Evolutionary conservation across 2,113 vertebrate species (phyloP).

Genomic region (Martes martes): DNA sequence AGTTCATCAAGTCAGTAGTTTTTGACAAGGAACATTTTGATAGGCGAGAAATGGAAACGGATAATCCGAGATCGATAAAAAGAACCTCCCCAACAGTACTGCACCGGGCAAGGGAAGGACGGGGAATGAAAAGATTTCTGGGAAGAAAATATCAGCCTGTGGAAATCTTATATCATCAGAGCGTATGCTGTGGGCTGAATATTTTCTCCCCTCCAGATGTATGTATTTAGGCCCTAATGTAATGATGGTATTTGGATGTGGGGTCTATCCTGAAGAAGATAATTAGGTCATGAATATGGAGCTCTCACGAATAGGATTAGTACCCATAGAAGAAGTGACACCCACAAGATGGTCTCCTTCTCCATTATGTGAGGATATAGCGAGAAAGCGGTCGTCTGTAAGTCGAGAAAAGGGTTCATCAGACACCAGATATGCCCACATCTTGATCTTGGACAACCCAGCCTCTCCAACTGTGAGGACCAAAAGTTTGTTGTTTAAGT

Average conservation of each 20-base stretch:
- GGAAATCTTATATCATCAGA: background rate
- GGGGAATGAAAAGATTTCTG: background rate
- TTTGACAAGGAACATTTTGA: background rate
- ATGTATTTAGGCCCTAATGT: background rate
- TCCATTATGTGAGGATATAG: background rate
- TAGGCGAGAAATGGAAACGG: background rate
- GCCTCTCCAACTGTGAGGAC: background rate
- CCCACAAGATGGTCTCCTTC: background rate
- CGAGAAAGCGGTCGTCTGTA: background rate
- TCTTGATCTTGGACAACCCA: background rate
- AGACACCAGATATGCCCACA: background rate
- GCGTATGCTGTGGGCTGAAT: background rate
- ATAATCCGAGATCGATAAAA: background rate
- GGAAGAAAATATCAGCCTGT: background rate
- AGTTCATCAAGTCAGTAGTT: background rate
- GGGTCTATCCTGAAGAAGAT: background rate
- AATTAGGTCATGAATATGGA: background rate
- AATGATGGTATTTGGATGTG: background rate
- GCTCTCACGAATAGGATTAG: background rate
- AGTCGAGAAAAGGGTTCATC: rapidly evolving
- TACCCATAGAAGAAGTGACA: background rate
- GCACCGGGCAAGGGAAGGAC: background rate
- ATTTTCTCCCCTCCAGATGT: background rate
- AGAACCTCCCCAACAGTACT: background rate
- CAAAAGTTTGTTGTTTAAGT: background rate